These are phyloP conservation scores for Drosophila jambulina DNA, from an alignment of 1,140 invertebrate genomes.

Conservation along the genomic window DNA sequence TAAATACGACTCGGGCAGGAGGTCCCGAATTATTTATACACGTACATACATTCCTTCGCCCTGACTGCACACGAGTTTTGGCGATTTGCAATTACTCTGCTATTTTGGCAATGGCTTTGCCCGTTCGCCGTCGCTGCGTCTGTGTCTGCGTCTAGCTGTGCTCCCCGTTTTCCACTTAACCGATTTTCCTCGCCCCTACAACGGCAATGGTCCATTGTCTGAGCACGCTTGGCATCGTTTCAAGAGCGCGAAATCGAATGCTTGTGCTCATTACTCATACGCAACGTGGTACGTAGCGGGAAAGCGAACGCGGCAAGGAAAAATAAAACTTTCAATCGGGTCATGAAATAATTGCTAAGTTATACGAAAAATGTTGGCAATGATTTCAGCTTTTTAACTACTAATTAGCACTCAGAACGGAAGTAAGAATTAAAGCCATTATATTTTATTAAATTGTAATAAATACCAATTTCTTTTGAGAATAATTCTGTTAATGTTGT, in stretches of 20 bases:
- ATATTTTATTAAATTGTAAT: not conserved
- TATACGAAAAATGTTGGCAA: too few relatives aligned
- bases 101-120: constrained; percentile 67
- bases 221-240: constrained; percentile 49
- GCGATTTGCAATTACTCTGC: constrained; percentile 79
- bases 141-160: constrained; percentile 36
- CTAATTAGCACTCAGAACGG: not conserved
- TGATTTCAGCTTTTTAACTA: not conserved
- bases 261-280: constrained; percentile 72
- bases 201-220: constrained; percentile 39
- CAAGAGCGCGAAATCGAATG: constrained; percentile 47
- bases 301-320: constrained; percentile 17
- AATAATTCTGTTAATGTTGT: not conserved
- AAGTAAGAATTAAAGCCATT: not conserved
- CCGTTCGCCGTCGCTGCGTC: constrained; percentile 25
- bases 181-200: constrained; percentile 4
- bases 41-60: constrained; percentile 48
- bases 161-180: not conserved
- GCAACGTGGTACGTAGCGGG: constrained; percentile 55
- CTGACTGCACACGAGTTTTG: constrained; percentile 50
- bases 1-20: constrained; percentile 30
- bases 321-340: constrained; percentile 23
- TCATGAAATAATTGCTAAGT: constrained; percentile 8
- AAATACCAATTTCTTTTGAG: not conserved
- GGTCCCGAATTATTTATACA: constrained; percentile 34